Conservation (phyloP, 2,888 invertebrate genomes). For the Geophilus truncorum region DNA sequence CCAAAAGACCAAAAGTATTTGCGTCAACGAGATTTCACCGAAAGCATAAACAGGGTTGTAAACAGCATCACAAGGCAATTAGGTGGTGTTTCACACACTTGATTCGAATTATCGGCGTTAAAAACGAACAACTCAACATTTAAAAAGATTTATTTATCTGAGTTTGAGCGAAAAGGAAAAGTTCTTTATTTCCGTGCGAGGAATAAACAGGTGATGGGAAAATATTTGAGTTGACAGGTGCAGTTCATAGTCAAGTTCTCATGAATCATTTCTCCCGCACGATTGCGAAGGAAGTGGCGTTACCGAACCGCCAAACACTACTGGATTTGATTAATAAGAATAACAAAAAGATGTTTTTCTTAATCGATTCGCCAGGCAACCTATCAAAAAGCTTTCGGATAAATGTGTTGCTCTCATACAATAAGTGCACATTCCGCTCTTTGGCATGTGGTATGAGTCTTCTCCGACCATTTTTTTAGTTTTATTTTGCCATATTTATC, state of each 20-base stretch:
- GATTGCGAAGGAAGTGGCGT: neutral
- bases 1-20: no score
- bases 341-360: neutral
- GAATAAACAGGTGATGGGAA: slow-evolving; percentile 15
- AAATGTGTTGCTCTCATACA: neutral
- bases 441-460: neutral
- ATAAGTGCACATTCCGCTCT: neutral
- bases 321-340: neutral
- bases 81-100: no score
- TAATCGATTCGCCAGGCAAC: neutral
- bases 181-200: neutral
- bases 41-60: no score
- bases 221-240: slow-evolving; percentile 10
- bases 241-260: neutral
- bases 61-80: no score
- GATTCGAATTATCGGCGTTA: no score
- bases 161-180: neutral
- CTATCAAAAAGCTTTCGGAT: neutral
- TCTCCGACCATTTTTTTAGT: neutral
- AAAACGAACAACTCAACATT: no score
- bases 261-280: neutral
- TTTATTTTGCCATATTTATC: neutral
- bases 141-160: no score
- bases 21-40: no score
- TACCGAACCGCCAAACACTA: neutral